Base-by-base conservation (phyloP, 2,888 invertebrate genomes). In the Anorthoa munda region DNA sequence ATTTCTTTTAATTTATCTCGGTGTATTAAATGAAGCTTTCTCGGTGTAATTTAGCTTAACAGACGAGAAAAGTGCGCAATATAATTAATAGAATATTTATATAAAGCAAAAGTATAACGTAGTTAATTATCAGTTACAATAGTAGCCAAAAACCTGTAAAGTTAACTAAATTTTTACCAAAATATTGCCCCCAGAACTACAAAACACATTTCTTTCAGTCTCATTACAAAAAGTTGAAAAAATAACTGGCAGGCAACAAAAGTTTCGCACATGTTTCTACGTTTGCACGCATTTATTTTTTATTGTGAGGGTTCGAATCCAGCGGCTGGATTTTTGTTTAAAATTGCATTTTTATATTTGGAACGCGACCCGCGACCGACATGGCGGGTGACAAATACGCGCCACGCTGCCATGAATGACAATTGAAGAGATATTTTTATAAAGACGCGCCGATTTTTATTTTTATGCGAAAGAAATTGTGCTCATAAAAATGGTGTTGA, bases 271-370 rank as follows among this genome's bases (percentile, higher is more conserved):
- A 90, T 92, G 92, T 92, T 89, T 92, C 89, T 90, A 89, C 89
- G 89, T 90, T 90, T 90, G 91, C 90, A 90, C 92, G 90, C 94
- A 94, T 95, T 93, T 93, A 92, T 93, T 93, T 94, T 95, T 94
- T 95, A 94, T 95, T 94, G 94, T 92, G 92, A 92, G 95, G 95
- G 95, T 93, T 94, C 93, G 91, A 89, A 93, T 91, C 90, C 90
- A 87, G 90, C 88, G 91, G 89, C 88, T 85, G 92, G 93, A 92
- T 95, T 95, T 94, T 95, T 94, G 93, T 95, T 96, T 95, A 95
- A 96, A 96, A 96, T 96, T 96, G 95, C 95, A 95, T 96, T 96
- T 96, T 95, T 95, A 95, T 96, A 95, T 96, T 96, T 95, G 95
- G 93, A 92, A 93, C 95, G 95, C 95, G 93, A 93, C 92, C 93